Evolutionary conservation across 2,888 invertebrate species (phyloP).

Genomic region (Rhamnusium bicolor): DNA sequence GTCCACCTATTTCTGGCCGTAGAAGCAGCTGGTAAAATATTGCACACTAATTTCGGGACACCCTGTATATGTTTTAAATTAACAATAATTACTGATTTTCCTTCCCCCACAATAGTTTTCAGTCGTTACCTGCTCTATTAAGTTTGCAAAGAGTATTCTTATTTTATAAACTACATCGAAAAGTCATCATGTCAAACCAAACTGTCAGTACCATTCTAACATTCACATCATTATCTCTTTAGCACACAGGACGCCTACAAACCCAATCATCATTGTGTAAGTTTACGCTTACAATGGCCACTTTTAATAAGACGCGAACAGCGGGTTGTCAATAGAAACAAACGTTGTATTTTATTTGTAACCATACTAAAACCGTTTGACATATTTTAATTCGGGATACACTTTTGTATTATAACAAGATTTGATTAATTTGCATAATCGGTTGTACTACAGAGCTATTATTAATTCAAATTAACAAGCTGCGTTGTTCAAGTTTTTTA

Average conservation of each 20-base stretch:
- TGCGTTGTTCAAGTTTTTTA: too few relatives aligned
- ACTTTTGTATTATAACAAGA: neutral
- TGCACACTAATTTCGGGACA: too few relatives aligned
- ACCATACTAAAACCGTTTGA: neutral
- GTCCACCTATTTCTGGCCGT: too few relatives aligned
- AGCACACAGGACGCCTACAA: constrained; percentile 1
- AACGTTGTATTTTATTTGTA: constrained; percentile 11
- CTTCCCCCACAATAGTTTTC: too few relatives aligned
- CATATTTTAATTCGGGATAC: constrained; percentile 10
- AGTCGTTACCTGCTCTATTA: too few relatives aligned
- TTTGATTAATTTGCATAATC: neutral
- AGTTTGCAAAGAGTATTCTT: too few relatives aligned
- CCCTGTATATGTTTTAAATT: too few relatives aligned
- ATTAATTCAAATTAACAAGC: neutral
- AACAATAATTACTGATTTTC: too few relatives aligned
- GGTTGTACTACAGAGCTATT: neutral
- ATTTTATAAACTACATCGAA: neutral
- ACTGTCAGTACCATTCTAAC: neutral
- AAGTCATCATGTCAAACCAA: neutral
- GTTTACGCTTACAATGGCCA: constrained; percentile 16
- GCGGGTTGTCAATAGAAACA: constrained; percentile 22
- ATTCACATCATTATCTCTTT: constrained; percentile 13
- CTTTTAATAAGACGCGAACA: constrained; percentile 20
- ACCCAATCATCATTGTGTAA: constrained; percentile 16
- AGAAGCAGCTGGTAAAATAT: too few relatives aligned